phyloP scores from a whole-genome alignment of 2,888 invertebrate genomes.

The Bhutanitis thaidina region DNA sequence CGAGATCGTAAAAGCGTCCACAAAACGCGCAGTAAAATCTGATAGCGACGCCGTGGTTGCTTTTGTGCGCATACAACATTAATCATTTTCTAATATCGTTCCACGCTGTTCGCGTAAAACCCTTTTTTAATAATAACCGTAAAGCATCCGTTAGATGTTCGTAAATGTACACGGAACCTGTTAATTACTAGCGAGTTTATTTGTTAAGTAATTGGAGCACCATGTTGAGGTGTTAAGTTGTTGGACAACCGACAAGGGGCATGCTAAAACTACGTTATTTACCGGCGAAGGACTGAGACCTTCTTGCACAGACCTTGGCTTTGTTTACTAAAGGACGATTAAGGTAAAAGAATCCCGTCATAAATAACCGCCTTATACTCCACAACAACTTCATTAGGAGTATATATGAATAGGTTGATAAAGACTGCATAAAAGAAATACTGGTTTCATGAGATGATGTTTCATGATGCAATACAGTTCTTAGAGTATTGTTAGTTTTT shows the following conservation, averaged over 20 bases:
- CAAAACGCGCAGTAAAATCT: conserved; percentile 53
- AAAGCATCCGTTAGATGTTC: too few relatives aligned
- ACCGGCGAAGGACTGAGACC: conserved; percentile 35
- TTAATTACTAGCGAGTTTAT: conserved; percentile 18
- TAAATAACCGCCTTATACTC: conserved; percentile 35
- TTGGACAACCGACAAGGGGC: conserved; percentile 34
- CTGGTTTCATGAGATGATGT: too few relatives aligned
- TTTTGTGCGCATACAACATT: conserved; percentile 7
- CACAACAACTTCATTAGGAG: conserved; percentile 44
- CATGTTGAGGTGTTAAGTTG: conserved; percentile 26
- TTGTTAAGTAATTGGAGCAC: conserved; percentile 9
- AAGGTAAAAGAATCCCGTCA: conserved; percentile 51
- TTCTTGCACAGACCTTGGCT: conserved; percentile 50
- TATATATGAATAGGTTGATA: too few relatives aligned
- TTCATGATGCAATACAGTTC: too few relatives aligned
- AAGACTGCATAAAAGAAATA: too few relatives aligned
- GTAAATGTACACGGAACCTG: background rate
- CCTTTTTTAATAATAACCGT: too few relatives aligned
- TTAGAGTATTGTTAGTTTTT: too few relatives aligned
- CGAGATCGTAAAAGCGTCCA: conserved; percentile 42
- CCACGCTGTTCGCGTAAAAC: too few relatives aligned
- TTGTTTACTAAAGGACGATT: conserved; percentile 45
- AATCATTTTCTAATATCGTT: conserved; percentile 26
- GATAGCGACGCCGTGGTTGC: conserved; percentile 27
- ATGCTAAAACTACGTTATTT: conserved; percentile 36